phyloP scores from a whole-genome alignment of 2,888 invertebrate genomes.

The Oscheius myriophilus region DNA sequence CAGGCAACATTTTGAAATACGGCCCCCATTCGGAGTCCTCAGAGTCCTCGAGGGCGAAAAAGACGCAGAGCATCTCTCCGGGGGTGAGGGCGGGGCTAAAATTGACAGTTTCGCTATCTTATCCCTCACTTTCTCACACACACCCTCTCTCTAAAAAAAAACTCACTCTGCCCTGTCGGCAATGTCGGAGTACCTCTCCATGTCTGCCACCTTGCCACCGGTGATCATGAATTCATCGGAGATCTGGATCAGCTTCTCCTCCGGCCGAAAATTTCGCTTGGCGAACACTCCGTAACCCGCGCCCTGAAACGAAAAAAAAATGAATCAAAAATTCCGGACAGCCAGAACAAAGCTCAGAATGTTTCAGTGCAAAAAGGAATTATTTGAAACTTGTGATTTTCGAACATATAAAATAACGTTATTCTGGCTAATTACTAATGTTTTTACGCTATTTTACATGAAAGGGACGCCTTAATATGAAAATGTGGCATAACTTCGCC shows the following conservation, averaged over 20 bases:
- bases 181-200: constrained; percentile 51
- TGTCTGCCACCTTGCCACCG: constrained; percentile 49
- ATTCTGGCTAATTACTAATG: too few species aligned
- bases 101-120: too few species aligned
- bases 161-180: constrained; percentile 39
- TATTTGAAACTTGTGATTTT: too few species aligned
- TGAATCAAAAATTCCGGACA: too few species aligned
- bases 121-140: too few species aligned
- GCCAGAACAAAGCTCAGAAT: too few species aligned
- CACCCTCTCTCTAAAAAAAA: too few species aligned
- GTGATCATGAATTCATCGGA: constrained; percentile 48
- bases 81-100: constrained; percentile 47
- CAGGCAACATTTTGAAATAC: constrained; percentile 61
- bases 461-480: too few species aligned
- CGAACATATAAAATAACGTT: too few species aligned
- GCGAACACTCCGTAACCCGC: constrained; percentile 55
- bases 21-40: constrained; percentile 54
- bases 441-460: too few species aligned
- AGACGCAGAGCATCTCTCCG: constrained; percentile 60
- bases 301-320: constrained; percentile 29
- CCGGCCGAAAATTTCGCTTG: constrained; percentile 33
- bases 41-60: constrained; percentile 55
- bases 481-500: too few species aligned
- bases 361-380: too few species aligned
- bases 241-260: constrained; percentile 40